A percentile compares a stretch with the other conserved stretches of the same genome.
phyloP scores from a whole-genome alignment of 2,797 vertebrate species.

The Mormyrops boulengeri region DNA sequence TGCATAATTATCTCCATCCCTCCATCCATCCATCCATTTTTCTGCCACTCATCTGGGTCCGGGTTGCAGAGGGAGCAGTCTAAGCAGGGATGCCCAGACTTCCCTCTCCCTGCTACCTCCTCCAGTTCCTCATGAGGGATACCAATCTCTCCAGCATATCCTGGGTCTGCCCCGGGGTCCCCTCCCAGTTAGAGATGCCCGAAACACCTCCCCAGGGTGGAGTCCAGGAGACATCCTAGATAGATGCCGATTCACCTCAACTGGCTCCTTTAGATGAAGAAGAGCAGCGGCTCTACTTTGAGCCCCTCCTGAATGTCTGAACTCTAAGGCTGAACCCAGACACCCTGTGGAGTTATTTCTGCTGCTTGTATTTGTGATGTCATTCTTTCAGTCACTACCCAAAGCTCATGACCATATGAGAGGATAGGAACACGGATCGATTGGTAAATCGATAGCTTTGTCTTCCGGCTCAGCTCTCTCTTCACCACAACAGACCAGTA shows the following conservation, averaged over 20 bases:
- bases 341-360: background rate
- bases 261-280: background rate
- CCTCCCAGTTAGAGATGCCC: too few relatives aligned
- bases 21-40: too few relatives aligned
- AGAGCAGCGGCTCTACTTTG: background rate
- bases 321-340: background rate
- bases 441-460: background rate
- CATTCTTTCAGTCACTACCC: background rate
- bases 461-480: background rate
- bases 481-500: background rate
- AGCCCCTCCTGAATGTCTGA: background rate
- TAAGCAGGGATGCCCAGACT: too few relatives aligned
- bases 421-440: background rate
- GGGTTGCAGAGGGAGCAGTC: too few relatives aligned
- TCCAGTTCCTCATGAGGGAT: too few relatives aligned
- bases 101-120: too few relatives aligned
- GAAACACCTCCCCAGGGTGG: too few relatives aligned
- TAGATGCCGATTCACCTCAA: background rate
- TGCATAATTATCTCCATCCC: background rate
- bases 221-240: too few relatives aligned
- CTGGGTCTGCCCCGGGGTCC: too few relatives aligned
- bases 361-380: background rate
- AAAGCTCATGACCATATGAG: background rate
- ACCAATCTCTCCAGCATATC: too few relatives aligned
- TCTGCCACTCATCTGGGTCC: too few relatives aligned